Percentiles rank a stretch among this genome's conserved stretches.
phyloP scores from a whole-genome alignment of 1,140 invertebrate species.

The Lepeophtheirus salmonis region DNA sequence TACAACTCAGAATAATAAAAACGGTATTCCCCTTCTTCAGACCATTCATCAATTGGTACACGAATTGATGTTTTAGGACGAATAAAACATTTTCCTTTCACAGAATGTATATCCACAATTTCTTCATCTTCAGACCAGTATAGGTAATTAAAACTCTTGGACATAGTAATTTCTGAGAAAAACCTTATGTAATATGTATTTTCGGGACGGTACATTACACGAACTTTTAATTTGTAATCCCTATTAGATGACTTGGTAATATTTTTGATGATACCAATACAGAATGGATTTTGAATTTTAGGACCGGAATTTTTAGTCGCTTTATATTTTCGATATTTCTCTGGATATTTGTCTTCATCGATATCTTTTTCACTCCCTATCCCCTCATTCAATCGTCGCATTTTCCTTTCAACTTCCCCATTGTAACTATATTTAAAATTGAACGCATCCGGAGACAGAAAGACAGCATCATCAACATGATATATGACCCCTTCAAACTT shows the following conservation, averaged over 20 bases:
- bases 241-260: too few species aligned
- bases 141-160: background rate
- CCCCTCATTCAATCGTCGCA: too few species aligned
- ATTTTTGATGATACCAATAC: background rate
- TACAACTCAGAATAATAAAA: background rate
- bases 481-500: background rate
- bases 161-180: background rate
- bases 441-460: background rate
- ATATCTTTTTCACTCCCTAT: too few species aligned
- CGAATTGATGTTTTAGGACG: background rate
- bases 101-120: background rate
- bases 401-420: too few species aligned
- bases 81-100: background rate
- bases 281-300: background rate
- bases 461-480: background rate
- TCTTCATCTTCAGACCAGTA: background rate
- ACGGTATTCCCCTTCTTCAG: background rate
- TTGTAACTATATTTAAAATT: background rate
- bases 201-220: too few species aligned
- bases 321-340: background rate
- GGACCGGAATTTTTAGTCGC: background rate
- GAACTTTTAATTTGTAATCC: too few species aligned
- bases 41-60: background rate
- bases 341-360: background rate
- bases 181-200: background rate